A percentile compares a stretch with the other conserved stretches of the same genome.
Conservation (phyloP, 23 tunicate species). For the Botrylloides violaceus region DNA sequence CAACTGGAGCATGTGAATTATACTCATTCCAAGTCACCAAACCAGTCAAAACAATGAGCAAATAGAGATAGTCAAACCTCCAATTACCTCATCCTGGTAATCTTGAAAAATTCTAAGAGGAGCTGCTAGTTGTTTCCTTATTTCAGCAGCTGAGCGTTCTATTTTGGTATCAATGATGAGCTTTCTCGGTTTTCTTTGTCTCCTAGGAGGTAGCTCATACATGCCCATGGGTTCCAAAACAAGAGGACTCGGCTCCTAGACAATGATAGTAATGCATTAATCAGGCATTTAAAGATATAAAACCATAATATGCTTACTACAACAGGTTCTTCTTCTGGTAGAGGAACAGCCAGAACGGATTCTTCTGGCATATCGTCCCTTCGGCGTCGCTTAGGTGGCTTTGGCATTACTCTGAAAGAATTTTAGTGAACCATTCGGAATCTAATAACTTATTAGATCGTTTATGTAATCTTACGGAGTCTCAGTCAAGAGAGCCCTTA, state of each 20-base stretch:
- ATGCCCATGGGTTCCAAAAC: not conserved
- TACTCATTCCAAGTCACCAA: no score
- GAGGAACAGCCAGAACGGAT: constrained; percentile 15
- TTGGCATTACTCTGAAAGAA: not conserved
- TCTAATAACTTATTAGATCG: not conserved
- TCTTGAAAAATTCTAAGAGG: not conserved
- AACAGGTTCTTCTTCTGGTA: not conserved
- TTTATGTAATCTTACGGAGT: constrained; percentile 6
- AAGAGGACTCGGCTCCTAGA: not conserved
- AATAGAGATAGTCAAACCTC: no score
- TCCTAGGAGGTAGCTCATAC: not conserved
- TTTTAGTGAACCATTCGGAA: no score
- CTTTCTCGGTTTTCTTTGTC: not conserved
- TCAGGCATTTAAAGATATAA: not conserved
- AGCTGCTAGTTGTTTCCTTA: constrained; percentile 4
- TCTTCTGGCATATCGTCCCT: not conserved
- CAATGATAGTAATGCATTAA: not conserved
- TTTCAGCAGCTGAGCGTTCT: not conserved
- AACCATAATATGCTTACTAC: not conserved
- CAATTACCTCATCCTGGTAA: not conserved
- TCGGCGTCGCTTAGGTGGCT: not conserved
- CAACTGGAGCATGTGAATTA: no score
- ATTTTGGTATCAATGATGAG: not conserved
- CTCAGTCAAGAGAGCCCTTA: not conserved
- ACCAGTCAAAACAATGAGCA: no score